A percentile compares a stretch with the other conserved stretches of the same genome.
phyloP scores from a whole-genome alignment of 2,888 invertebrate genomes.

The Azorinus chamasolen region DNA sequence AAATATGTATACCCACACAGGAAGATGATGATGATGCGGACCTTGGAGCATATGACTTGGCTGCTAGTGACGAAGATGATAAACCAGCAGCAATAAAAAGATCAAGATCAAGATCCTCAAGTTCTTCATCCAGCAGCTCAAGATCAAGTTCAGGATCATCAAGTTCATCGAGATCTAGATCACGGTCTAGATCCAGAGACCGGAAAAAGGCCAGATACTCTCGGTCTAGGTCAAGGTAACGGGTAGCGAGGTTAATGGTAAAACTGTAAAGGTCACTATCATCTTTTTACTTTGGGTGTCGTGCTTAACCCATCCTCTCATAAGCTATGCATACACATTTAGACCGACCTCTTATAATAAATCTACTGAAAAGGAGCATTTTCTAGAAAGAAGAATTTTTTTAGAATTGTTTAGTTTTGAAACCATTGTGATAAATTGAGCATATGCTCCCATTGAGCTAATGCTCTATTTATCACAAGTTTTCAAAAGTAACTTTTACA shows the following conservation, averaged over 20 bases:
- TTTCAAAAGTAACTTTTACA: no score
- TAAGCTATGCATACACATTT: no score
- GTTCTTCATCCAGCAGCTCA: constrained; percentile 67
- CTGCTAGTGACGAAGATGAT: constrained; percentile 90
- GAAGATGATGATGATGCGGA: constrained; percentile 87
- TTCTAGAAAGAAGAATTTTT: no score
- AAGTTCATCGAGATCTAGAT: constrained; percentile 69
- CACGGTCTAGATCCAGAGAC: constrained; percentile 60
- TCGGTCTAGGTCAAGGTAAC: constrained; percentile 84
- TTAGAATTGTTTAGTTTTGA: no score
- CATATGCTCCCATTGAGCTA: no score
- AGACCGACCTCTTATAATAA: no score
- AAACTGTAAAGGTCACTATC: constrained; percentile 80
- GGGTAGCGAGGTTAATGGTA: constrained; percentile 66
- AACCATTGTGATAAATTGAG: no score
- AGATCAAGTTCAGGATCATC: constrained; percentile 65
- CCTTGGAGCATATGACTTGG: constrained; percentile 92
- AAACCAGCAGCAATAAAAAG: constrained; percentile 46
- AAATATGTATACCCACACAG: no score
- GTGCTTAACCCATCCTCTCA: no score
- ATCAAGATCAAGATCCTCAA: constrained; percentile 68
- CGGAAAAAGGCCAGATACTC: constrained; percentile 66
- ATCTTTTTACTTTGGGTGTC: constrained; percentile 40
- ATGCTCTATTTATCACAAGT: no score
- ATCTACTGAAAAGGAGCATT: no score